A percentile compares a stretch with the other conserved stretches of the same genome.
Evolutionary conservation across 1,140 invertebrate genomes (phyloP).

Genomic region (Drosophila aff.): DNA sequence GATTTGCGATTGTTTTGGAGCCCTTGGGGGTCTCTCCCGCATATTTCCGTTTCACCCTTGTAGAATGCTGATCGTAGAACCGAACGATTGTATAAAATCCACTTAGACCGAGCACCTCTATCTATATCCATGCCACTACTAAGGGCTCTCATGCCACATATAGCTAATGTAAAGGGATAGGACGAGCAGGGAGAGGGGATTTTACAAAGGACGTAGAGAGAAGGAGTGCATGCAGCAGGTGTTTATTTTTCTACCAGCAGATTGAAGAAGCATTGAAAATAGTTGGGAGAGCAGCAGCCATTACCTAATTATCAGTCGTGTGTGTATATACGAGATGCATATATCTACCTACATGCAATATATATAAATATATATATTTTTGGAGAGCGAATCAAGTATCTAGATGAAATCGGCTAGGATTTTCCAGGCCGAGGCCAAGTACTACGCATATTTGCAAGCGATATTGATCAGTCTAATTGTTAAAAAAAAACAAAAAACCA

Average conservation of each 20-base stretch:
- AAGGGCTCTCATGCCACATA: constrained; percentile 26
- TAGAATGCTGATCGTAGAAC: constrained; percentile 39
- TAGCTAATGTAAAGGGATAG: constrained; percentile 31
- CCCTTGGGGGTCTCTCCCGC: constrained; percentile 5
- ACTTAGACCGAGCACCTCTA: constrained; percentile 34
- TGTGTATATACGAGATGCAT: constrained; percentile 55
- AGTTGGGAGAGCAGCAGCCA: constrained; percentile 39
- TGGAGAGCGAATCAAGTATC: constrained; percentile 56
- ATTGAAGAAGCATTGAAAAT: constrained; percentile 63
- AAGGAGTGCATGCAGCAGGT: constrained; percentile 29
- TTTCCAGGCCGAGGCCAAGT: constrained; percentile 38
- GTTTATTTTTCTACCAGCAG: constrained; percentile 76
- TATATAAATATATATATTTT: constrained; percentile 54
- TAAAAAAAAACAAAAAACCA: constrained; percentile 17
- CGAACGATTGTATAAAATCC: constrained; percentile 45
- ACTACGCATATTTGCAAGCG: constrained; percentile 39
- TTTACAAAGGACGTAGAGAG: constrained; percentile 22
- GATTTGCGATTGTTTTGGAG: constrained; percentile 29
- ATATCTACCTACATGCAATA: constrained; percentile 47
- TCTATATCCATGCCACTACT: constrained; percentile 26
- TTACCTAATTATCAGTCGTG: constrained; percentile 41
- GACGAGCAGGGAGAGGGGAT: constrained; percentile 19
- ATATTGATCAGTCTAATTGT: constrained; percentile 57
- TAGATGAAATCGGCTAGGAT: constrained; percentile 35
- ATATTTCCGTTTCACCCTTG: constrained; percentile 25